These are phyloP conservation scores for Tipula helvola DNA, from an alignment of 2,888 invertebrate genomes.

Conservation along the genomic window DNA sequence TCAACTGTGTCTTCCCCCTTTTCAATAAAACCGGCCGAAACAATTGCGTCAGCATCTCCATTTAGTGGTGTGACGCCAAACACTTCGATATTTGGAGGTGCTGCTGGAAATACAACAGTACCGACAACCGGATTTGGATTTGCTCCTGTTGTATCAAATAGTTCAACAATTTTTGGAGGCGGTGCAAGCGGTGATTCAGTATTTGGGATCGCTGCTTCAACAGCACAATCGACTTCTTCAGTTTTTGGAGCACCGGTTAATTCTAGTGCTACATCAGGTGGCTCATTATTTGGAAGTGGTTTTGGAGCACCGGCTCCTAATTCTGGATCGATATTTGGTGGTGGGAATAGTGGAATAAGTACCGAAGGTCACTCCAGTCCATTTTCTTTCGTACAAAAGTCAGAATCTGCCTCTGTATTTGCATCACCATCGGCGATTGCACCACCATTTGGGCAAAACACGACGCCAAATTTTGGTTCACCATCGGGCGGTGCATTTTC, in stretches of 20 bases:
- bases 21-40: not conserved
- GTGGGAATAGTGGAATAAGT: not conserved
- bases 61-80: conserved; percentile 11
- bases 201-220: not conserved
- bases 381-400: not conserved
- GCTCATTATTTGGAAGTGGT: conserved; percentile 1
- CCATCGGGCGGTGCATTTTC: not conserved
- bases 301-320: not conserved
- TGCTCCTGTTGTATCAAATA: not conserved
- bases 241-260: not conserved
- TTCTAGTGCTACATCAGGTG: not conserved
- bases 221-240: not conserved
- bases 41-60: not conserved
- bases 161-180: not conserved
- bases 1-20: not conserved
- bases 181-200: not conserved
- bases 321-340: conserved; percentile 11
- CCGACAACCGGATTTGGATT: conserved; percentile 11
- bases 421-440: conserved; percentile 13
- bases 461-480: not conserved
- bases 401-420: conserved; percentile 14
- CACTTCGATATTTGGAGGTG: conserved; percentile 11
- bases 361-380: not conserved
- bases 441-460: not conserved
- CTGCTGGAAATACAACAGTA: conserved; percentile 9